phyloP scores from a whole-genome alignment of 2,888 invertebrate genomes.

The Selenia dentaria region DNA sequence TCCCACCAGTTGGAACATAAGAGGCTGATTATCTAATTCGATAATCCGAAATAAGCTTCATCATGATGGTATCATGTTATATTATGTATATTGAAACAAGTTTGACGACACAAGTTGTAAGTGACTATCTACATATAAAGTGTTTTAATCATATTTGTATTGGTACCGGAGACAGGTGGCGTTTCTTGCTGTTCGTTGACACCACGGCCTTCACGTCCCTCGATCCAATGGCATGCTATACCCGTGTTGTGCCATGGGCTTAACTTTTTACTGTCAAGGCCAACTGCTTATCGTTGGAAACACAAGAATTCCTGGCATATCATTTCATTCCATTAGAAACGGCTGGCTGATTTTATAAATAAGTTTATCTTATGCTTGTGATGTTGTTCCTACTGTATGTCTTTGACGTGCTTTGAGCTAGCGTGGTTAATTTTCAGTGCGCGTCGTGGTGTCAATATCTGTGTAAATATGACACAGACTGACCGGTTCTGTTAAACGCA shows the following conservation, averaged over 20 bases:
- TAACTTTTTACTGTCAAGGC: slow-evolving; percentile 68
- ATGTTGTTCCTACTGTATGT: too few species aligned
- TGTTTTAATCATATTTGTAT: slow-evolving; percentile 61
- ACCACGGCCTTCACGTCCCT: slow-evolving; percentile 70
- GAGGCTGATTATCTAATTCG: too few species aligned
- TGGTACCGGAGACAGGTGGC: slow-evolving; percentile 71
- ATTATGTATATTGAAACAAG: too few species aligned
- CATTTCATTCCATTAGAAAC: too few species aligned
- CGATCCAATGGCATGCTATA: slow-evolving; percentile 69
- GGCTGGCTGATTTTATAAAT: slow-evolving; percentile 2
- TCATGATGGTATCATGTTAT: background rate
- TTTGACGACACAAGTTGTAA: too few species aligned
- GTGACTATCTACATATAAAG: too few species aligned
- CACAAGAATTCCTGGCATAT: slow-evolving; percentile 40
- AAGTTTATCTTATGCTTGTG: too few species aligned
- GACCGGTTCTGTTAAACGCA: background rate
- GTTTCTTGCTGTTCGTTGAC: slow-evolving; percentile 76
- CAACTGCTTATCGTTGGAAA: slow-evolving; percentile 50
- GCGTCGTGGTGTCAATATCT: too few species aligned
- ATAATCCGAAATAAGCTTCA: too few species aligned
- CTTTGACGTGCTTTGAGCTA: background rate
- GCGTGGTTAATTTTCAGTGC: too few species aligned
- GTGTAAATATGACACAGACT: background rate
- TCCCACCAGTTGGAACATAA: too few species aligned
- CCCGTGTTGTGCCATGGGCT: slow-evolving; percentile 58